phyloP scores from a whole-genome alignment of 2,113 vertebrate genomes.

The Tupaia chinensis region DNA sequence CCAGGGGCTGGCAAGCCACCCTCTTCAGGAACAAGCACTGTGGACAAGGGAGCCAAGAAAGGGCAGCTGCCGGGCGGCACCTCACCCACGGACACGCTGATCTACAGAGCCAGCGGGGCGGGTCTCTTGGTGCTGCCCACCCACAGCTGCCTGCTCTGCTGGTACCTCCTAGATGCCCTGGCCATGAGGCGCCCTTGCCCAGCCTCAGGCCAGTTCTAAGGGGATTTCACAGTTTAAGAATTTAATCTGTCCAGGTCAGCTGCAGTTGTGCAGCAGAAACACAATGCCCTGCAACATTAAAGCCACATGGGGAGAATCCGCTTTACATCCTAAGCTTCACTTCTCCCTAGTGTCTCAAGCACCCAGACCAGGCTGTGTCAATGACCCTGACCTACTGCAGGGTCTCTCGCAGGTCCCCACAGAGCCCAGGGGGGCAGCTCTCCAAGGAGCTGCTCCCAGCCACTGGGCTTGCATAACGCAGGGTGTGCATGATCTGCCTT shows the following conservation, averaged over 20 bases:
- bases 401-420: not conserved
- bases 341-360: not conserved
- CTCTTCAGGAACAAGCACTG: not conserved
- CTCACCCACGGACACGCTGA: not conserved
- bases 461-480: not conserved
- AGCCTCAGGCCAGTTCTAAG: not conserved
- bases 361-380: not conserved
- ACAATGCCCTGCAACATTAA: not conserved
- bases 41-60: not conserved
- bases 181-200: not conserved
- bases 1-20: not conserved
- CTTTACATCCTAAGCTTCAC: too few species aligned
- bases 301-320: not conserved
- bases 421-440: not conserved
- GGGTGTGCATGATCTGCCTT: not conserved
- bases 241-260: not conserved
- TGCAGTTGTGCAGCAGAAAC: too few species aligned
- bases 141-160: not conserved
- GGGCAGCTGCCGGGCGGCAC: too few species aligned
- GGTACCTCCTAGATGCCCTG: not conserved
- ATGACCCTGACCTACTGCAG: not conserved
- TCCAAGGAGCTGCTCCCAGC: not conserved
- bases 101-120: not conserved
- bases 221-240: not conserved
- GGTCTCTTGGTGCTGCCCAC: too few species aligned